These are phyloP conservation scores for Asarcornis scutulata DNA, from an alignment of 2,113 vertebrate species.

Conservation along the genomic window DNA sequence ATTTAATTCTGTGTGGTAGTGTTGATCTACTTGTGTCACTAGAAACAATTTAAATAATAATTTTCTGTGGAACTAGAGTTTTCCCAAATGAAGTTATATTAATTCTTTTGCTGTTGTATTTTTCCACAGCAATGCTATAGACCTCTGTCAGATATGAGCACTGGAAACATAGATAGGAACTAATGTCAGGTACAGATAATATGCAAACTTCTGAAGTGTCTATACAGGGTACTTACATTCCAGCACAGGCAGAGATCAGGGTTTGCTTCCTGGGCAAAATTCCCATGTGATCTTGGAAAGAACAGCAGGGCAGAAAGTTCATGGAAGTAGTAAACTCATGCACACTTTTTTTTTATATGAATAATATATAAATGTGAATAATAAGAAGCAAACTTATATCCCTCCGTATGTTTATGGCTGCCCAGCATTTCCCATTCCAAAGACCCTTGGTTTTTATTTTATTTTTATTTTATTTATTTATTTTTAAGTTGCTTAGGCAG, in stretches of 20 bases:
- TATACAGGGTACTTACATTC: not conserved
- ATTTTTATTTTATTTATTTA: not conserved
- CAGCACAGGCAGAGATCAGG: not conserved
- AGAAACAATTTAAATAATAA: not conserved
- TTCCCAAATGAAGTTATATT: not conserved
- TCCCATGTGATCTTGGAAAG: not conserved
- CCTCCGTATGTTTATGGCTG: not conserved
- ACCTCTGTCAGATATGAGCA: slow-evolving; percentile 29
- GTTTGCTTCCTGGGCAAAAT: slow-evolving; percentile 6
- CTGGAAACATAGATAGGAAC: slow-evolving; percentile 39
- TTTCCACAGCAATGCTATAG: slow-evolving; percentile 51
- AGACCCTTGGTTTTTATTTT: not conserved
- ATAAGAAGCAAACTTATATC: not conserved
- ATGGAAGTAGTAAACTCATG: not conserved
- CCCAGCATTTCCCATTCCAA: not conserved
- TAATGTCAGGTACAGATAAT: slow-evolving; percentile 18
- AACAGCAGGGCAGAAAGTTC: not conserved
- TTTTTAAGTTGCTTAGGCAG: not conserved
- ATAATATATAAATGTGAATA: not conserved
- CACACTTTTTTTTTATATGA: not conserved
- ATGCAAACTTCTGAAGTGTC: not conserved
- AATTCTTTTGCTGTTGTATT: slow-evolving; percentile 34
- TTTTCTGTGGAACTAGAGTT: not conserved
- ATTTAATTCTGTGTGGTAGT: not conserved
- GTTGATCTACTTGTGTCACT: not conserved